phyloP scores from a whole-genome alignment of 2,888 invertebrate species.

The Heliothis peltigera region DNA sequence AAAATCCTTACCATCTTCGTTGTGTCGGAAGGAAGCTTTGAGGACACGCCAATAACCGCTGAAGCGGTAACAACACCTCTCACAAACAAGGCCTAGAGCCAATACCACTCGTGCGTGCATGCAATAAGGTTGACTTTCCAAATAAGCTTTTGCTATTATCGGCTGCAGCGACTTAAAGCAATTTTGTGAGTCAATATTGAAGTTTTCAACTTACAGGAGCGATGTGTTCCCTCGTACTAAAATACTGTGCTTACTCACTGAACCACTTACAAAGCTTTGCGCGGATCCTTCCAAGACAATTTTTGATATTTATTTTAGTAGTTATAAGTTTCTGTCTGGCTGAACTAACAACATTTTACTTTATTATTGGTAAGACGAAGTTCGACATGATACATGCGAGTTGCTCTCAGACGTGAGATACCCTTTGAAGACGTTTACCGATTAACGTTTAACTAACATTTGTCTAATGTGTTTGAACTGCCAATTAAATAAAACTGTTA shows the following conservation, averaged over 20 bases:
- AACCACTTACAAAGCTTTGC: slow-evolving; percentile 59
- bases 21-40: slow-evolving; percentile 82
- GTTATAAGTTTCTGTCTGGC: slow-evolving; percentile 16
- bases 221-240: slow-evolving; percentile 82
- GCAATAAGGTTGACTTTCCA: slow-evolving; percentile 82
- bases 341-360: not conserved
- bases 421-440: slow-evolving; percentile 8
- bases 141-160: slow-evolving; percentile 80
- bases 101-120: slow-evolving; percentile 75
- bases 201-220: slow-evolving; percentile 83
- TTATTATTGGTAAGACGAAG: not conserved
- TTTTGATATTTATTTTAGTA: slow-evolving; percentile 24
- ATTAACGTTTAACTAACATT: slow-evolving; percentile 1
- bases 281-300: slow-evolving; percentile 8
- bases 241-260: slow-evolving; percentile 65
- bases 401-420: not conserved
- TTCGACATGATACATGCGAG: slow-evolving; percentile 1
- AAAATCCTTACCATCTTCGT: slow-evolving; percentile 70
- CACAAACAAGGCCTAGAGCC: slow-evolving; percentile 72
- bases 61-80: slow-evolving; percentile 83
- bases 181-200: slow-evolving; percentile 88
- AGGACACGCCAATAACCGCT: slow-evolving; percentile 87
- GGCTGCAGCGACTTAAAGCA: slow-evolving; percentile 85
- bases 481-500: slow-evolving; percentile 60
- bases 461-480: slow-evolving; percentile 54